Base-by-base conservation (phyloP, 2,888 invertebrate species). In the Trissolcus brochymenae region DNA sequence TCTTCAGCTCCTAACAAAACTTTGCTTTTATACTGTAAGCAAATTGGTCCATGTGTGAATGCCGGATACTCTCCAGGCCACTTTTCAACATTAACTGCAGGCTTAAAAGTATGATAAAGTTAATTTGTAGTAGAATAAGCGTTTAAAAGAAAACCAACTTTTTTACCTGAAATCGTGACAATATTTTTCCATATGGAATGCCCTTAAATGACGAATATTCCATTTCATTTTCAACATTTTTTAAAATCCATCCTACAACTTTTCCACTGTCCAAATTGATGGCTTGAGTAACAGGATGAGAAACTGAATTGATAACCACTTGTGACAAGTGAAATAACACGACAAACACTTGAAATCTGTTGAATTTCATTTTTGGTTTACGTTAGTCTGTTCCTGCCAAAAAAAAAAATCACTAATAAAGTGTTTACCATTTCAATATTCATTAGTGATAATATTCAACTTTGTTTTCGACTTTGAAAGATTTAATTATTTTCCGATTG, bases 141-240 rank as follows among this genome's bases (percentile, higher is more conserved):
- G 43, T 43, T 11, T 43, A 4, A n/a, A 14, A n/a, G 3, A 13
- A 41, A 41, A 13, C 41, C 9, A 41, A 3, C 1, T 41, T 43
- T n/a, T 17, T 65, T 55, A 66, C 66, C 66, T 50, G 11, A 57
- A 57, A 66, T 56, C 66, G 17, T 50, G 14, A 2, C 2, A 41
- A 25, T 40, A 66, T 66, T 2, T 14, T 7, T 2, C 66, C 66
- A 41, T 66, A 66, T 2, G 40, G 66, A 40, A 66, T 66, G 11
- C 66, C 66, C 6, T 66, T 66, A 21, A 66, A 66, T 4, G 66
- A 35, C 1, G 66, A 57, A 50, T 57, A 66, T n/a, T 16, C 4
- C 3, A 7, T 55, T 14, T 41, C n/a, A 14, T 21, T 17, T 13
- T 56, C 41, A 9, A 57, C 6, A 41, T 66, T 66, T 57, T 19